These are phyloP conservation scores for Samia ricini DNA, from an alignment of 1,140 invertebrate species.

Conservation along the genomic window DNA sequence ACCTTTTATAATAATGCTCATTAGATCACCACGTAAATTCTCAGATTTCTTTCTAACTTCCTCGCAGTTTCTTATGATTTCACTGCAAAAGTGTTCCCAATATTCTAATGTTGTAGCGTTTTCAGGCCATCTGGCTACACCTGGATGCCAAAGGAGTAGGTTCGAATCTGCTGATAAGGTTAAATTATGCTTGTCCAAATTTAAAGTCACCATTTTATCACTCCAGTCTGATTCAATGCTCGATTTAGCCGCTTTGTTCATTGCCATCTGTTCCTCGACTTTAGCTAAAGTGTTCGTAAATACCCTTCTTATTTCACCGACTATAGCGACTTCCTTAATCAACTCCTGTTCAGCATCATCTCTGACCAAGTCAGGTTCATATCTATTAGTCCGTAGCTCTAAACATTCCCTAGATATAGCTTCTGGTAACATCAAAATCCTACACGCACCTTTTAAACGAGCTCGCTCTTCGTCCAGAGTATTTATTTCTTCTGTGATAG, in stretches of 20 bases:
- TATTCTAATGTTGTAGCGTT: slow-evolving; percentile 83
- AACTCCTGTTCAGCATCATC: slow-evolving; percentile 91
- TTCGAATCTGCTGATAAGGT: slow-evolving; percentile 80
- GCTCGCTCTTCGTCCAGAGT: slow-evolving; percentile 80
- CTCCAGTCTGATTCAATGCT: slow-evolving; percentile 92
- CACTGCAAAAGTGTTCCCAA: slow-evolving; percentile 84
- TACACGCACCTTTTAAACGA: slow-evolving; percentile 81
- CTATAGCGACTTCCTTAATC: slow-evolving; percentile 84
- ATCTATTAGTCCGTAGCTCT: slow-evolving; percentile 84
- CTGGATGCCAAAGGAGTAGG: slow-evolving; percentile 82
- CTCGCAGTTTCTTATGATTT: slow-evolving; percentile 81
- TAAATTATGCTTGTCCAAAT: slow-evolving; percentile 82
- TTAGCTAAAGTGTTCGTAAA: slow-evolving; percentile 81
- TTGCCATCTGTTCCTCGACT: slow-evolving; percentile 85
- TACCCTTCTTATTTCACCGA: slow-evolving; percentile 81
- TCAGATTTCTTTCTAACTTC: slow-evolving; percentile 80
- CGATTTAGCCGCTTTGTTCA: slow-evolving; percentile 86
- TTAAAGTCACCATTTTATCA: slow-evolving; percentile 88
- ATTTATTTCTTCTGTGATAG: slow-evolving; percentile 83
- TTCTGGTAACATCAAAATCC: slow-evolving; percentile 81
- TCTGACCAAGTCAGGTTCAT: slow-evolving; percentile 88
- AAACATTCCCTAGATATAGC: slow-evolving; percentile 85
- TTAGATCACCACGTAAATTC: slow-evolving; percentile 79
- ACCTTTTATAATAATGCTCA: slow-evolving; percentile 80
- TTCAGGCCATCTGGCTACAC: slow-evolving; percentile 83